Percentiles rank a stretch among this genome's conserved stretches.
Conservation (phyloP, 2,113 vertebrate species). For the Leiothrix lutea region DNA sequence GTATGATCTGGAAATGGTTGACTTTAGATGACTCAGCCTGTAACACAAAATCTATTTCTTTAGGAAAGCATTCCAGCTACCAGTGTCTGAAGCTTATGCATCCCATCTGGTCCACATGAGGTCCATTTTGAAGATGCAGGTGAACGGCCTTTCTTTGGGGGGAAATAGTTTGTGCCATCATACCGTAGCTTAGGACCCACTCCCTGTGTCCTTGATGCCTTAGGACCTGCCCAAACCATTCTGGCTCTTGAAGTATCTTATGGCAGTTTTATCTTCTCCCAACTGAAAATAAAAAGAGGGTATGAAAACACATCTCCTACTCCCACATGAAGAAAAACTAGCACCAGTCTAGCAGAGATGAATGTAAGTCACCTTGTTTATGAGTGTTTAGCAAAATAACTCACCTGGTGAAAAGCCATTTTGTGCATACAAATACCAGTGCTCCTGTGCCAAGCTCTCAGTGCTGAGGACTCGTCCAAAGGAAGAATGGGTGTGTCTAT, state of each 20-base stretch:
- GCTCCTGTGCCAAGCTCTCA: not conserved
- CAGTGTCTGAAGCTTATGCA: not conserved
- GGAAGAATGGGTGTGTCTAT: not conserved
- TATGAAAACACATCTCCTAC: not conserved
- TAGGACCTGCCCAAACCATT: not conserved
- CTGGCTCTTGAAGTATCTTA: not conserved
- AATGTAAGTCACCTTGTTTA: not conserved
- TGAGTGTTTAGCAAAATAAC: not conserved
- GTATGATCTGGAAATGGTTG: not conserved
- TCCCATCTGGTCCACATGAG: not conserved
- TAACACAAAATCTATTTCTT: not conserved
- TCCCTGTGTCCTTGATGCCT: not conserved
- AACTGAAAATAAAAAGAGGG: not conserved
- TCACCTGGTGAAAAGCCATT: not conserved
- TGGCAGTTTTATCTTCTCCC: not conserved
- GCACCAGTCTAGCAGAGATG: not conserved
- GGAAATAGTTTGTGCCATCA: not conserved
- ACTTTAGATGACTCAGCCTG: not conserved
- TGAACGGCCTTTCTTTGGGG: not conserved
- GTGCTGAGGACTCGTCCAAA: not conserved
- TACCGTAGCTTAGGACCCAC: not conserved
- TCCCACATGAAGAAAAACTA: not conserved
- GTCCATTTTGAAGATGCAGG: not conserved
- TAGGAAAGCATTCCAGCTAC: not conserved
- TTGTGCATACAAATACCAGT: not conserved